Percentiles rank a stretch among this genome's conserved stretches.
These are phyloP conservation scores for Oceanites oceanicus DNA, from an alignment of 2,113 vertebrate genomes.

Conservation along the genomic window DNA sequence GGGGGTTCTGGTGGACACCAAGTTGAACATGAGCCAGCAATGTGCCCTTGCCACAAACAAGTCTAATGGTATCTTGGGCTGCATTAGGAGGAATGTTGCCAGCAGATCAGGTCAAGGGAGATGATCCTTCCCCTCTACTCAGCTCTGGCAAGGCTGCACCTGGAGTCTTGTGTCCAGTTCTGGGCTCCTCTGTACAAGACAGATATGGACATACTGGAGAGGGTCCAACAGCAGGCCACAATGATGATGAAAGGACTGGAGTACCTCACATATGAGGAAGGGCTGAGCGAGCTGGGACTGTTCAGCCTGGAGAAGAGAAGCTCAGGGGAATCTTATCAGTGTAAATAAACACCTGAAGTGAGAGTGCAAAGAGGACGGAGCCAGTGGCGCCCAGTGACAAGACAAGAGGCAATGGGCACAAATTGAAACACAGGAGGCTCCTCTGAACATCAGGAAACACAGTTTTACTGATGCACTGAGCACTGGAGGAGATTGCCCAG, in stretches of 20 bases:
- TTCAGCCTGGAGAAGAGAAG: neutral
- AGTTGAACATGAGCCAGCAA: neutral
- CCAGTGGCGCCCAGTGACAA: neutral
- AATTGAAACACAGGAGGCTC: neutral
- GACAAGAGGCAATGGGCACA: neutral
- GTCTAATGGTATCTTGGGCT: neutral
- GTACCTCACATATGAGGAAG: neutral
- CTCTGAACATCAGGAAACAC: neutral
- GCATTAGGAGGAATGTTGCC: neutral
- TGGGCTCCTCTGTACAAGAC: neutral
- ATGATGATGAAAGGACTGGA: neutral
- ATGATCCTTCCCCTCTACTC: neutral
- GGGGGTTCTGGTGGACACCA: neutral
- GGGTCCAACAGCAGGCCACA: neutral
- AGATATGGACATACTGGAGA: neutral
- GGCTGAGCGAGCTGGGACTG: neutral
- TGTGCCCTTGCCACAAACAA: neutral
- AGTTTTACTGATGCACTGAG: neutral
- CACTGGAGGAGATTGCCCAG: neutral
- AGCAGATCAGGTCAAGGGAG: neutral
- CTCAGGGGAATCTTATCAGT: neutral
- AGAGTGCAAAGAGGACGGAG: neutral
- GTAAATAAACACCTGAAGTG: neutral
- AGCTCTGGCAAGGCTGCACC: neutral
- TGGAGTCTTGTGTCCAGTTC: neutral